These are phyloP conservation scores for Lasiurus cinereus DNA, from an alignment of 2,113 vertebrate species.

Conservation along the genomic window DNA sequence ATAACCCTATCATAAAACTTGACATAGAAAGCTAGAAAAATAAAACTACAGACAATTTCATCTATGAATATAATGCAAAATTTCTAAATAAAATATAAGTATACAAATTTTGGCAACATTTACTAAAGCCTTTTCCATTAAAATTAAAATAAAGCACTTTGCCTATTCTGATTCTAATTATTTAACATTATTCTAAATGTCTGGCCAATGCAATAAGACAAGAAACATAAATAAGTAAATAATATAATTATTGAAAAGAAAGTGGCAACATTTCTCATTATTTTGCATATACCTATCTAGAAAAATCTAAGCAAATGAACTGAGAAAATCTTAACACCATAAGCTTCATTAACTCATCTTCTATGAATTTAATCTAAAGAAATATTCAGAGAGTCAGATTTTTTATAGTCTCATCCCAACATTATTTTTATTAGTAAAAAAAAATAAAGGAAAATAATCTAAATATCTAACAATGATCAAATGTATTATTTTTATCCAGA, in stretches of 20 bases:
- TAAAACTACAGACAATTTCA: constrained; percentile 75
- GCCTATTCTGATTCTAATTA: constrained; percentile 54
- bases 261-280: constrained; percentile 56
- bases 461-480: background rate
- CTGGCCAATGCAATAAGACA: constrained; percentile 82
- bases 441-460: background rate
- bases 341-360: background rate
- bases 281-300: constrained; percentile 51
- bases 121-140: constrained; percentile 47
- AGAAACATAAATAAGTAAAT: constrained; percentile 80
- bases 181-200: constrained; percentile 50
- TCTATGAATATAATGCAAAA: constrained; percentile 71
- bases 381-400: constrained; percentile 27
- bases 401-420: background rate
- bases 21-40: constrained; percentile 74
- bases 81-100: constrained; percentile 75
- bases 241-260: constrained; percentile 55
- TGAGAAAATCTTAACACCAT: background rate
- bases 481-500: background rate
- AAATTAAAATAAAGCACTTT: constrained; percentile 60
- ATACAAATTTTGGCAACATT: constrained; percentile 33
- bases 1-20: constrained; percentile 76
- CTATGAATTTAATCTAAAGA: constrained; percentile 58
- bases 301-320: constrained; percentile 63
- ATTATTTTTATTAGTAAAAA: constrained; percentile 39